Evolutionary conservation across 1,140 invertebrate genomes (phyloP).

Genomic region (Chironomus tepperi): DNA sequence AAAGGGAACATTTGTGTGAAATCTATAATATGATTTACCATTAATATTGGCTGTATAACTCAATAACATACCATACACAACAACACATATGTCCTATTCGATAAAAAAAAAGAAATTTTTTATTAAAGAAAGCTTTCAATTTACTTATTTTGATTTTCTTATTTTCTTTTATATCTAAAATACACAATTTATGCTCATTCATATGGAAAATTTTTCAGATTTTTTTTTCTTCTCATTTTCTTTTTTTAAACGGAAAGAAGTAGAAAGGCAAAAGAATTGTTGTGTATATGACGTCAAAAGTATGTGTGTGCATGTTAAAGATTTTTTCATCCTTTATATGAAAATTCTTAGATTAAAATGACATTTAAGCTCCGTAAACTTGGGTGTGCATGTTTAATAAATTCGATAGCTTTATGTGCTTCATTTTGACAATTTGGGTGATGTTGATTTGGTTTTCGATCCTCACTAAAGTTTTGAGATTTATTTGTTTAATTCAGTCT

Average conservation of each 20-base stretch:
- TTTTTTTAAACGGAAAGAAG: too few species aligned
- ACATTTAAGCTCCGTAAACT: not conserved
- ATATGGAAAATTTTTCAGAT: slow-evolving; percentile 1
- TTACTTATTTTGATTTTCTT: not conserved
- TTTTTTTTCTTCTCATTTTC: too few species aligned
- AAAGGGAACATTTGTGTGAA: not conserved
- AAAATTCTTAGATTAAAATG: slow-evolving; percentile 2
- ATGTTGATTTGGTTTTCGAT: too few species aligned
- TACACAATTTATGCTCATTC: not conserved
- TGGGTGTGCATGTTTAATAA: too few species aligned
- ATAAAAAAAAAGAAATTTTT: not conserved
- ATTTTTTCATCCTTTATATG: not conserved
- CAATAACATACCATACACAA: too few species aligned
- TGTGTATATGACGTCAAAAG: not conserved
- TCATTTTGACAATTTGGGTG: too few species aligned
- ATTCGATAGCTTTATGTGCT: too few species aligned
- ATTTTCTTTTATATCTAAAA: not conserved
- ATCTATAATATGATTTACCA: not conserved
- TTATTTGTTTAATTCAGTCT: too few species aligned
- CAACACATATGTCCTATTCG: not conserved
- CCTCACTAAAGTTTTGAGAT: too few species aligned
- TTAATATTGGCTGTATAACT: not conserved
- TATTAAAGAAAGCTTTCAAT: not conserved
- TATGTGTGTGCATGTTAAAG: not conserved
- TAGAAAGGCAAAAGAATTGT: too few species aligned